Evolutionary conservation across 35 echinoderm and acorn worm genomes (phyloP).

Genomic region (Chiridota heheva): DNA sequence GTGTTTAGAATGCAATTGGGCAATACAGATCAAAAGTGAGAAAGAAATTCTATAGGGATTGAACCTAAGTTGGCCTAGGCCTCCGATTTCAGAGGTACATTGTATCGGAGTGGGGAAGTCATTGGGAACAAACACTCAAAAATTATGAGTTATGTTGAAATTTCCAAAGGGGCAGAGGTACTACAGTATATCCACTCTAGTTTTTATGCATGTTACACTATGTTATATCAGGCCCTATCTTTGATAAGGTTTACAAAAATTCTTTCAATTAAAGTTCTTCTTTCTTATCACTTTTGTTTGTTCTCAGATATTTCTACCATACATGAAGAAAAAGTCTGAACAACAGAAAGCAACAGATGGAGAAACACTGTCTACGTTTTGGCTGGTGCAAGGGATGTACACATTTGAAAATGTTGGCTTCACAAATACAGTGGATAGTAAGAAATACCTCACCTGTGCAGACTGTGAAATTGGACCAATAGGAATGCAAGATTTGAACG

Average conservation of each 20-base stretch:
- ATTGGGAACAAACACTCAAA: background rate
- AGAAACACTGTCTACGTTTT: slow-evolving; percentile 67
- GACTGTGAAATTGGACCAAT: slow-evolving; percentile 97
- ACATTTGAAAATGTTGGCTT: slow-evolving; percentile 99
- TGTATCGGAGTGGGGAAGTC: background rate
- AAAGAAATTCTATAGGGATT: no score
- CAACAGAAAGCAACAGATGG: slow-evolving; percentile 60
- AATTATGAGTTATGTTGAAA: background rate
- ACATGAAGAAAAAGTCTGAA: slow-evolving; percentile 94
- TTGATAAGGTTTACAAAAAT: background rate
- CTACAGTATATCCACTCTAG: background rate
- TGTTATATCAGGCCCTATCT: background rate
- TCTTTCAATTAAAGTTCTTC: background rate
- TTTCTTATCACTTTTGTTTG: background rate
- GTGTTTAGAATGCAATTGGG: no score
- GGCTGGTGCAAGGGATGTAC: slow-evolving; percentile 90
- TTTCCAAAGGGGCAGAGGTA: background rate
- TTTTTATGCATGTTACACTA: background rate
- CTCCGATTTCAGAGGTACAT: no score
- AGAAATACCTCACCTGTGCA: slow-evolving; percentile 89
- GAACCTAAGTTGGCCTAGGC: no score
- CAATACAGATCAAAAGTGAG: no score
- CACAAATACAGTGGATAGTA: slow-evolving; percentile 81
- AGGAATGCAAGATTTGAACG: slow-evolving; percentile 68
- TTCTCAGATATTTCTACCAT: slow-evolving; percentile 80